Percentiles rank a stretch among this genome's conserved stretches.
These are phyloP conservation scores for Xenopus laevis DNA, from an alignment of 2,113 vertebrate genomes.

Conservation along the genomic window DNA sequence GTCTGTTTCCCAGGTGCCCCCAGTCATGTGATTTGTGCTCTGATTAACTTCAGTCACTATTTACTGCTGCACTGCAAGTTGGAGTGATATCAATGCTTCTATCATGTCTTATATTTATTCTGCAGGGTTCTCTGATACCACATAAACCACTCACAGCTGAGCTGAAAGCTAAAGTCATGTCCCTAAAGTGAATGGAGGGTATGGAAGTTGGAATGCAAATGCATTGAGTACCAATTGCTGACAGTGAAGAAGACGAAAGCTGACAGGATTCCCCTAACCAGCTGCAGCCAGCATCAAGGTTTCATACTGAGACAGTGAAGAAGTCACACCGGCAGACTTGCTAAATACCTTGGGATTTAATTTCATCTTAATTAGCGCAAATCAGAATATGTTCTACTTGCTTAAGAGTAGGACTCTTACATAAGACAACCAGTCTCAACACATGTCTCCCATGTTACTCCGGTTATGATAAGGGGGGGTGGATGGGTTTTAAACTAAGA, in stretches of 20 bases:
- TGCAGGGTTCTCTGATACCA: background rate
- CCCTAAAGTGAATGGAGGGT: background rate
- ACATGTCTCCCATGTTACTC: too few species aligned
- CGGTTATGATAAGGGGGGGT: too few species aligned
- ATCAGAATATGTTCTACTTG: background rate
- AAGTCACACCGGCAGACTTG: background rate
- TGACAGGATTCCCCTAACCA: slow-evolving; percentile 1
- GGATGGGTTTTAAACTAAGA: too few species aligned
- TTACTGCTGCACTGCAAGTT: too few species aligned
- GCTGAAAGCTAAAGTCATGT: background rate
- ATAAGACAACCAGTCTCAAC: too few species aligned
- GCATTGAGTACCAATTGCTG: background rate
- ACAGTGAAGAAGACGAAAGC: background rate
- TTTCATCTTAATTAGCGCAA: background rate
- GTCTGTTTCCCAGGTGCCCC: too few species aligned
- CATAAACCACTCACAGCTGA: background rate
- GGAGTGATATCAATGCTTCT: background rate
- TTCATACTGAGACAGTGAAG: background rate
- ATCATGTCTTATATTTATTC: background rate
- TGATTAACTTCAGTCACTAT: too few species aligned
- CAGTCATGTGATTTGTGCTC: too few species aligned
- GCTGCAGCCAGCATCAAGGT: background rate
- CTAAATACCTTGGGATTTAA: background rate
- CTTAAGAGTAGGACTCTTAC: background rate
- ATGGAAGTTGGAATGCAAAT: background rate